Conservation (phyloP, 1,140 invertebrate species). For the Vollenhovia emeryi region DNA sequence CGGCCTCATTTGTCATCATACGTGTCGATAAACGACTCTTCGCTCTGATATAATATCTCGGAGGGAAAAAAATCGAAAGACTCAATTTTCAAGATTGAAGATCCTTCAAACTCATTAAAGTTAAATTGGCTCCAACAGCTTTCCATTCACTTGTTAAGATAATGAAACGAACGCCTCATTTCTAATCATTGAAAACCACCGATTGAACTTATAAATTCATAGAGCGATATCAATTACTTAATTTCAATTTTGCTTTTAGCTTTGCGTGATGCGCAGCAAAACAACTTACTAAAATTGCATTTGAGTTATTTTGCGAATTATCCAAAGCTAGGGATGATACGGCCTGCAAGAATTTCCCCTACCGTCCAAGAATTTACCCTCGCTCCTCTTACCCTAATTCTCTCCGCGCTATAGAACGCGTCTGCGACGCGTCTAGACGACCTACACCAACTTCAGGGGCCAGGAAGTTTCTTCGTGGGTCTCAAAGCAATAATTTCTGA, state of each 20-base stretch:
- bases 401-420: constrained; percentile 45
- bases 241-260: constrained; percentile 73
- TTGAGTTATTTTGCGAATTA: constrained; percentile 17
- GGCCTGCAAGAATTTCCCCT: constrained; percentile 50
- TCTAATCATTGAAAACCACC: not conserved
- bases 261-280: not conserved
- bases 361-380: constrained; percentile 48
- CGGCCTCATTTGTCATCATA: constrained; percentile 55
- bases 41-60: constrained; percentile 19
- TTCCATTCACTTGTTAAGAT: constrained; percentile 9
- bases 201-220: not conserved
- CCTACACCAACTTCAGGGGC: constrained; percentile 64
- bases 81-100: constrained; percentile 28
- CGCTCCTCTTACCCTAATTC: constrained; percentile 58
- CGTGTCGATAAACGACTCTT: constrained; percentile 53
- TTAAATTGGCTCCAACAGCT: constrained; percentile 18
- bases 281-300: not conserved
- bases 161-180: not conserved
- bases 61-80: not conserved
- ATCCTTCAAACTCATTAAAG: constrained; percentile 2
- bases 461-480: constrained; percentile 39
- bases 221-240: constrained; percentile 60
- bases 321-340: not conserved
- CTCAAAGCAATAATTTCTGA: constrained; percentile 64
- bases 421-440: constrained; percentile 74